Evolutionary conservation across 2,113 vertebrate genomes (phyloP).

Genomic region (Nansenia antarctica): DNA sequence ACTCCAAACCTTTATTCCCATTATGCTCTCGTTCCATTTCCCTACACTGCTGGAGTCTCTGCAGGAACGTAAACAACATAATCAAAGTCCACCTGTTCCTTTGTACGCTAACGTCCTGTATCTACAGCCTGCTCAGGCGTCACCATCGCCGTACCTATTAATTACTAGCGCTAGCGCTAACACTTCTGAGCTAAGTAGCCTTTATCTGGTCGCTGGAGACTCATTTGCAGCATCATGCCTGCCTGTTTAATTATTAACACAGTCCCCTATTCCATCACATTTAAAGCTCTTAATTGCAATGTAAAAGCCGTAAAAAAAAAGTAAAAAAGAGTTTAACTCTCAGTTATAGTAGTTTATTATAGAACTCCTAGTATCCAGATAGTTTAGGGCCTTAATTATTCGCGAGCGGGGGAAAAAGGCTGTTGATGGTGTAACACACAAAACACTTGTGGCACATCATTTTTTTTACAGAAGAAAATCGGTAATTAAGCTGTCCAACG

Average conservation of each 20-base stretch:
- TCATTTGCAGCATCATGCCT: conserved; percentile 26
- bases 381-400: not conserved
- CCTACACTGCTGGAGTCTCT: too few relatives aligned
- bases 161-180: conserved; percentile 9
- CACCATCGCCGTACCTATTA: not conserved
- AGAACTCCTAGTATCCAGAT: conserved; percentile 15
- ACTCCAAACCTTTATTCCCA: too few relatives aligned
- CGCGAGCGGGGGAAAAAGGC: not conserved
- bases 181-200: conserved; percentile 40
- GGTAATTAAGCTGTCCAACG: not conserved
- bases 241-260: conserved; percentile 47
- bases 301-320: conserved; percentile 22
- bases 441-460: not conserved
- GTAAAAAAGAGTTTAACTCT: conserved; percentile 20
- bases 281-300: conserved; percentile 45
- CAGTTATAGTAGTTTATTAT: conserved; percentile 30
- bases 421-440: not conserved
- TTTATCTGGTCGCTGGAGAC: conserved; percentile 34
- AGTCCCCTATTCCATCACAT: conserved; percentile 30
- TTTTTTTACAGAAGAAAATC: too few relatives aligned
- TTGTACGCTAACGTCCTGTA: too few relatives aligned
- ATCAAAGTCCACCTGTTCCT: too few relatives aligned
- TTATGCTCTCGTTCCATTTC: too few relatives aligned
- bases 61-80: too few relatives aligned
- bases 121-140: not conserved